phyloP scores from a whole-genome alignment of 2,797 vertebrate species.

The Pseudopleuronectes americanus region DNA sequence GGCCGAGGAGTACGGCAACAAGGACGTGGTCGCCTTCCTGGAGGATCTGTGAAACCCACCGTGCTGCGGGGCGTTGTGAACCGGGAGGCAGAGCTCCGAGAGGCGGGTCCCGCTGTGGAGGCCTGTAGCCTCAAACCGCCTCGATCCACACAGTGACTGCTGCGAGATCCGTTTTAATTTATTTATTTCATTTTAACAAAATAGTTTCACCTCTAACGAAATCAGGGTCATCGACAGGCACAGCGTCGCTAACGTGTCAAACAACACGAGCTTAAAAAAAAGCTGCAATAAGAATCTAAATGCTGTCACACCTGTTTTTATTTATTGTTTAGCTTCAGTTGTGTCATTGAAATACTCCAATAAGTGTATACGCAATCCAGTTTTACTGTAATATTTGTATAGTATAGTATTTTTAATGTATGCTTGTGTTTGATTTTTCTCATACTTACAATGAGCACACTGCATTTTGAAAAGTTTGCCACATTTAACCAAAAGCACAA shows the following conservation, averaged over 20 bases:
- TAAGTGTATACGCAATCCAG: not conserved
- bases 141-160: not conserved
- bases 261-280: not conserved
- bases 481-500: constrained; percentile 30
- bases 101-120: constrained; percentile 27
- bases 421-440: not conserved
- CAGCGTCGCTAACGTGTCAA: not conserved
- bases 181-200: not conserved
- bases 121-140: constrained; percentile 21
- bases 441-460: not conserved
- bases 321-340: not conserved
- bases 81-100: not conserved
- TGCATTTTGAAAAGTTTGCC: not conserved
- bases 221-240: not conserved
- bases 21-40: constrained; percentile 66
- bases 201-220: constrained; percentile 32
- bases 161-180: constrained; percentile 39
- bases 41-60: constrained; percentile 39
- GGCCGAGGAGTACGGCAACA: constrained; percentile 59
- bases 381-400: not conserved
- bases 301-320: not conserved
- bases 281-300: not conserved
- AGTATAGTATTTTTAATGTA: constrained; percentile 3
- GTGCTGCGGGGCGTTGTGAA: not conserved
- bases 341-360: not conserved